Evolutionary conservation across 1,140 invertebrate species (phyloP), one percentile per base, ranked within the genome.

Genomic region (Idris sp.): DNA sequence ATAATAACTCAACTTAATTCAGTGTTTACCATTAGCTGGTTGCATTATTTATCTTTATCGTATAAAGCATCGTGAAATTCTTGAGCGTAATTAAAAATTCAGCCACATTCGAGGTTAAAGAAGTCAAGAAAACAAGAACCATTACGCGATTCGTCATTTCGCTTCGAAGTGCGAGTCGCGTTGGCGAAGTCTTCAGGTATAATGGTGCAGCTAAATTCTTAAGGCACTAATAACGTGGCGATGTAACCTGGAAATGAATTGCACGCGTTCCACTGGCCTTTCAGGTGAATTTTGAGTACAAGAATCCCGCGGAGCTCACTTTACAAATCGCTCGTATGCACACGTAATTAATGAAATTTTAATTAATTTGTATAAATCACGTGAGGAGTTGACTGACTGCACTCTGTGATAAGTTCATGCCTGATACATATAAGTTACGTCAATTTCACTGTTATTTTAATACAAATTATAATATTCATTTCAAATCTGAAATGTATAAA

Each of bases 261-360:
- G 74, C 61, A 28, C 54, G 59, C 65, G 61, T 72, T 76, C 67
- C 74, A 56, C 53, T 15, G 74, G 74, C 53, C 67, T 72, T 76
- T 65, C 26, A 49, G 14, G 53, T 44, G 74, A 71, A 76, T 76
- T 67, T 76, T 61, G 56, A 76, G 54, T 53, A 53, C 74, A 43
- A 65, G 74, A 31, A 72, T 69, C 74, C 68, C 77, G 59, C 68
- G 16, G 71, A 28, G 75, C 35, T 38, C 49, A 51, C 33, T 44
- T 40, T 62, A 43, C 53, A 56, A 69, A 53, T 64, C 72, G 76
- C 71, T 67, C 71, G 74, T 62, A 67, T 64, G 72, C 54, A 35
- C 10, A 28, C 43, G 71, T 78, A 80, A 85, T 83, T 83, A 80
- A 83, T 80, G 75, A 79, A 83, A 80, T 73, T 78, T 83, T 80